Conservation (phyloP, 2,888 invertebrate genomes). For the Horisme vitalbata region DNA sequence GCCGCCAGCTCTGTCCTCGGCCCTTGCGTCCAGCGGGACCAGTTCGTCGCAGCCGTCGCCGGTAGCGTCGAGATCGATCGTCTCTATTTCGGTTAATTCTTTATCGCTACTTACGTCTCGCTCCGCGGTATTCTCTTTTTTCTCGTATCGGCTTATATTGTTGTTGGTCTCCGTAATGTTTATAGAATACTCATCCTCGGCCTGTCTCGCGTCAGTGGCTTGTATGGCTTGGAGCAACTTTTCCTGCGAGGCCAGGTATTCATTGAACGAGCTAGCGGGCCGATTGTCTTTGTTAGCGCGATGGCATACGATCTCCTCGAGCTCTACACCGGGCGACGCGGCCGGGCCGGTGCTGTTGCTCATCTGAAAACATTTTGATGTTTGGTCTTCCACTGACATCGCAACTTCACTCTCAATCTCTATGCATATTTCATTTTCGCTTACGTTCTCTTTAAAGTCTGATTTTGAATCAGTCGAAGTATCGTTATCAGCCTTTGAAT, state of each 20-base stretch:
- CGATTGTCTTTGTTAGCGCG: constrained; percentile 27
- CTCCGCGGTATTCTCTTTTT: constrained; percentile 16
- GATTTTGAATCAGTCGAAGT: constrained; percentile 11
- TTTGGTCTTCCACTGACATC: constrained; percentile 33
- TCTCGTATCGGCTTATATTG: constrained; percentile 20
- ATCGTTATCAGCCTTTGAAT: constrained; percentile 8
- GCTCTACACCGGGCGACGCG: constrained; percentile 28
- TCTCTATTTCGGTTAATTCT: constrained; percentile 19
- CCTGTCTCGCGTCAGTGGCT: constrained; percentile 23
- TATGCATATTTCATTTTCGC: constrained; percentile 23
- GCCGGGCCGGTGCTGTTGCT: constrained; percentile 21
- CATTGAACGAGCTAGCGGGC: constrained; percentile 40
- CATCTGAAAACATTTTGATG: constrained; percentile 36
- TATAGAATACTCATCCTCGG: constrained; percentile 18
- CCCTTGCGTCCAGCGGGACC: constrained; percentile 13
- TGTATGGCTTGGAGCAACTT: constrained; percentile 48
- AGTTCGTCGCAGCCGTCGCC: constrained; percentile 2
- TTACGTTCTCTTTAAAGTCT: constrained; percentile 17
- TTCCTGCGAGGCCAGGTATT: constrained; percentile 51
- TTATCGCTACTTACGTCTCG: constrained; percentile 31
- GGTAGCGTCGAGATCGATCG: constrained; percentile 8
- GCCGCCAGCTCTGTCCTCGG: constrained; percentile 23
- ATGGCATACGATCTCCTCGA: constrained; percentile 36
- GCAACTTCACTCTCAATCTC: constrained; percentile 26
- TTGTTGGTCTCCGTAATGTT: constrained; percentile 23